phyloP scores from a whole-genome alignment of 2,888 invertebrate genomes.

The Dusona sp. region DNA sequence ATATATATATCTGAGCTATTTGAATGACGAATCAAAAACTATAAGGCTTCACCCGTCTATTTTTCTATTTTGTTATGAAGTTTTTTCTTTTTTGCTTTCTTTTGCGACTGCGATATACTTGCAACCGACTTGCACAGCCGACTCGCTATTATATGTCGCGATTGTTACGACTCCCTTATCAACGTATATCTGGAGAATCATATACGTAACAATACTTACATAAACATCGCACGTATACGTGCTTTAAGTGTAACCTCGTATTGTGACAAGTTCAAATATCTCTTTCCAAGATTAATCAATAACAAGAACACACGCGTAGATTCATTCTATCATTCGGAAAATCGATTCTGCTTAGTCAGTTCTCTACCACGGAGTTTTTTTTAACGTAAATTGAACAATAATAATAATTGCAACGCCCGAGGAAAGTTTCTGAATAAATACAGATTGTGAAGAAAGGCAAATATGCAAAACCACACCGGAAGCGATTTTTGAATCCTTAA shows the following conservation, averaged over 20 bases:
- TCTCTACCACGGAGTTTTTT: background rate
- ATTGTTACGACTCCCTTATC: constrained; percentile 68
- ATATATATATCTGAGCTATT: background rate
- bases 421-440: background rate
- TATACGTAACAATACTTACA: constrained; percentile 26
- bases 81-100: background rate
- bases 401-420: background rate
- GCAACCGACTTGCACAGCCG: constrained; percentile 62
- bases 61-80: background rate
- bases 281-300: constrained; percentile 60
- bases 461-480: background rate
- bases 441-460: background rate
- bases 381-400: background rate
- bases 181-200: constrained; percentile 50
- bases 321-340: background rate
- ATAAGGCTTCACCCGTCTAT: constrained; percentile 21
- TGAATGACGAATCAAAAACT: background rate
- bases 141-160: constrained; percentile 59
- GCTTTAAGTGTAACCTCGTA: background rate
- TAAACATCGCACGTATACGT: background rate
- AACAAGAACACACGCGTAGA: constrained; percentile 26
- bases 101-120: constrained; percentile 9
- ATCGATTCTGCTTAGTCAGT: background rate
- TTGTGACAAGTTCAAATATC: constrained; percentile 58
- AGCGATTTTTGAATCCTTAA: background rate